A percentile compares a stretch with the other conserved stretches of the same genome.
Conservation (phyloP, 1,140 invertebrate species). For the Meloidogyne hapla region DNA sequence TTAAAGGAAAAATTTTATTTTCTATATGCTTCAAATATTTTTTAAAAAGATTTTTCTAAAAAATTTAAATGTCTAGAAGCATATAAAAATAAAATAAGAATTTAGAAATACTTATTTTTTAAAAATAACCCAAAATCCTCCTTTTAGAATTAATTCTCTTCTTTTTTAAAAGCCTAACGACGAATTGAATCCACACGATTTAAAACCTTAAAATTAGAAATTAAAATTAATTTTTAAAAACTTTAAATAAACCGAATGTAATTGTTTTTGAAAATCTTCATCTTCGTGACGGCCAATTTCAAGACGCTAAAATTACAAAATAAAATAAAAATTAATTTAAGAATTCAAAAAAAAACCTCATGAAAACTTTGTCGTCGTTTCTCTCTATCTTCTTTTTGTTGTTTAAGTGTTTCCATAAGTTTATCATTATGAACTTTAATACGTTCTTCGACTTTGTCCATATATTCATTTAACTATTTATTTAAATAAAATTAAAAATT, state of each 20-base stretch:
- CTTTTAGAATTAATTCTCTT: too few species aligned
- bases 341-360: constrained; percentile 30
- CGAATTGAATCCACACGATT: constrained; percentile 10
- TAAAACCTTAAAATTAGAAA: constrained; percentile 3
- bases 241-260: constrained; percentile 22
- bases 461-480: constrained; percentile 44
- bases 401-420: constrained; percentile 45
- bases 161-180: neutral
- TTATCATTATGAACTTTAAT: constrained; percentile 49
- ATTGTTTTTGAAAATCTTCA: constrained; percentile 52
- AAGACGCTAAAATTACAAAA: constrained; percentile 40
- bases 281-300: constrained; percentile 45
- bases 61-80: too few species aligned
- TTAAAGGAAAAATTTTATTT: too few species aligned
- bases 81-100: too few species aligned
- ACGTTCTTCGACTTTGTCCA: constrained; percentile 49
- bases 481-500: neutral
- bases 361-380: constrained; percentile 55
- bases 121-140: neutral
- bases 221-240: neutral
- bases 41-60: too few species aligned
- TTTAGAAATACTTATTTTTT: too few species aligned
- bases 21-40: too few species aligned
- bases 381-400: constrained; percentile 51
- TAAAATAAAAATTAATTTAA: neutral